Conservation (phyloP, 2,797 vertebrate species). For the Petrocephalus schoutedeni region DNA sequence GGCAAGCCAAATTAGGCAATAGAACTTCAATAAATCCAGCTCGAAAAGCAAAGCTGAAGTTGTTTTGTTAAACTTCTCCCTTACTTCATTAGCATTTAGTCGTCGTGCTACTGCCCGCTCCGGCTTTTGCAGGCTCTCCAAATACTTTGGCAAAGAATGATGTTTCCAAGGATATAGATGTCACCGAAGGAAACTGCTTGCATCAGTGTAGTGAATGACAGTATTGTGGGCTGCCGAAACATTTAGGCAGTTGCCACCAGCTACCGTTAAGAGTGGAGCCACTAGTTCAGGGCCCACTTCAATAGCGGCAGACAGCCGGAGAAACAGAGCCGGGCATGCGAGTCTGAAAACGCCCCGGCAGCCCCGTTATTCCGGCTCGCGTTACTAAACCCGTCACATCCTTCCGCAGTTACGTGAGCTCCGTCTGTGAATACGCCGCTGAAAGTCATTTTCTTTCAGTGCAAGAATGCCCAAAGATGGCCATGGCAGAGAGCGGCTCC, state of each 20-base stretch:
- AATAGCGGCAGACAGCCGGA: not conserved
- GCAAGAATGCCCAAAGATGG: conserved; percentile 56
- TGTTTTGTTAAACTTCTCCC: conserved; percentile 34
- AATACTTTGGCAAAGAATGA: conserved; percentile 59
- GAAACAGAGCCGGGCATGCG: not conserved
- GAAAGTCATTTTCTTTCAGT: conserved; percentile 24
- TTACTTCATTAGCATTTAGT: conserved; percentile 61
- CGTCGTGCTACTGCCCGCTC: conserved; percentile 46
- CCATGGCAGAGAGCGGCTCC: conserved; percentile 25
- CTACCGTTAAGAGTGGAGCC: not conserved
- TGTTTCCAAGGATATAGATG: conserved; percentile 59
- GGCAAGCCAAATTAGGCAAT: not conserved
- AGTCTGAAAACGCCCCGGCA: not conserved
- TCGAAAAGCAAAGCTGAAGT: not conserved
- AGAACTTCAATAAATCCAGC: not conserved
- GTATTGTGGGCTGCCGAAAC: conserved; percentile 3
- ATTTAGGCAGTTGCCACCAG: not conserved
- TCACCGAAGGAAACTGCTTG: conserved; percentile 3
- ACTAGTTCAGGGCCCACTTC: not conserved
- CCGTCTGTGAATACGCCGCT: not conserved
- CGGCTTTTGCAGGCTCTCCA: conserved; percentile 46
- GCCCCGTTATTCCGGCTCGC: not conserved
- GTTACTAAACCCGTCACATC: not conserved
- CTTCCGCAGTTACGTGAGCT: not conserved
- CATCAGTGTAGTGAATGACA: conserved; percentile 23